Percentiles rank a stretch among this genome's conserved stretches.
Evolutionary conservation across 2,797 vertebrate species (phyloP).

Genomic region (Tragopan temminckii): DNA sequence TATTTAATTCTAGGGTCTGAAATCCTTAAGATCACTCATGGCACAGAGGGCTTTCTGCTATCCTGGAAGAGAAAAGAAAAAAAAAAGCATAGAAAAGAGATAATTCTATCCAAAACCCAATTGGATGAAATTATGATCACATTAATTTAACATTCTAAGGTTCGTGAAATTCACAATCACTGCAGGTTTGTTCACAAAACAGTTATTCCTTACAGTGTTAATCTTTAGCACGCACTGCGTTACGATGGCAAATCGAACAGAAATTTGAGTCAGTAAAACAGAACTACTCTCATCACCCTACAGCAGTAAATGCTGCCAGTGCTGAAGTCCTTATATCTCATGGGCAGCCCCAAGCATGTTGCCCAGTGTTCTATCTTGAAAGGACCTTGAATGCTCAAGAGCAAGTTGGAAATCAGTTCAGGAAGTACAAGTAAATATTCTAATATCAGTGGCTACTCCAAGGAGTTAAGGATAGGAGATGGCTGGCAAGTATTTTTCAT

Average conservation of each 20-base stretch:
- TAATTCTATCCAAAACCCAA: neutral
- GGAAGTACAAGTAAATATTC: neutral
- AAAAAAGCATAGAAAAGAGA: neutral
- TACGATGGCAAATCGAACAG: conserved; percentile 23
- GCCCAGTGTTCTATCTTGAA: neutral
- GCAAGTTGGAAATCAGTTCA: neutral
- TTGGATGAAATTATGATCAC: neutral
- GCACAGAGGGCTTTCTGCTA: neutral
- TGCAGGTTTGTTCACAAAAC: conserved; percentile 44
- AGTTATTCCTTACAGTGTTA: conserved; percentile 52
- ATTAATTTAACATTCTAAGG: conserved; percentile 31
- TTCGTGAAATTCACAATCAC: conserved; percentile 4
- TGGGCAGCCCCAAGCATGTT: neutral
- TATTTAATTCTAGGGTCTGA: neutral
- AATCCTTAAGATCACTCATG: neutral
- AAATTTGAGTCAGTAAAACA: conserved; percentile 42
- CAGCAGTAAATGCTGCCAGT: neutral
- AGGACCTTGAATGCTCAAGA: neutral
- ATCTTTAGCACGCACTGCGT: conserved; percentile 43
- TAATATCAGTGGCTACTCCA: neutral
- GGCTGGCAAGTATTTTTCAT: neutral
- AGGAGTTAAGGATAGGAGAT: neutral
- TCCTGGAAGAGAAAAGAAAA: neutral
- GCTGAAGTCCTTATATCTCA: neutral
- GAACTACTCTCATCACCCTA: neutral